These are phyloP conservation scores for Druon quercuslanigerum DNA, from an alignment of 1,140 invertebrate genomes.

Conservation along the genomic window DNA sequence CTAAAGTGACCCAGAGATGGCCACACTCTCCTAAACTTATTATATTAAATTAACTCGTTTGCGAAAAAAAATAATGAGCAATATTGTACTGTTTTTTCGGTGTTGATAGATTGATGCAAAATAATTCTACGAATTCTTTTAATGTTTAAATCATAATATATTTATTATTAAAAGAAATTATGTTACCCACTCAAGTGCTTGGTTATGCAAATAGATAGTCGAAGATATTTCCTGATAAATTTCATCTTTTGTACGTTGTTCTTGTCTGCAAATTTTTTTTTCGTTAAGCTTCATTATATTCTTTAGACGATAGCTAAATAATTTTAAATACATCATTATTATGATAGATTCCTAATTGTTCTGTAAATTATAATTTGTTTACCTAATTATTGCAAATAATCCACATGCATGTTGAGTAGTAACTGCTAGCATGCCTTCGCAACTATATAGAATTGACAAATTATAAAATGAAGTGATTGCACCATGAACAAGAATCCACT, in stretches of 20 bases:
- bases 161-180: not conserved
- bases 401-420: constrained; percentile 1
- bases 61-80: no score
- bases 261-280: not conserved
- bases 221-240: not conserved
- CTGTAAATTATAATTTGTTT: not conserved
- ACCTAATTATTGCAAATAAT: constrained; percentile 3
- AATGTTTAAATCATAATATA: not conserved
- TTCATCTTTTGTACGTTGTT: not conserved
- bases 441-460: not conserved
- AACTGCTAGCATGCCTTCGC: not conserved
- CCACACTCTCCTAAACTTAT: no score
- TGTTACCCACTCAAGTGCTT: not conserved
- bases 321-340: not conserved
- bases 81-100: no score
- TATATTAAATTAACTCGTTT: no score
- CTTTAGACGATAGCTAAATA: not conserved
- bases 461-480: not conserved
- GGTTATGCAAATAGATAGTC: not conserved
- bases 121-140: no score
- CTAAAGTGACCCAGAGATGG: no score
- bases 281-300: not conserved
- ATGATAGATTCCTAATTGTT: not conserved
- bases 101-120: no score
- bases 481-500: constrained; percentile 39